phyloP scores from a whole-genome alignment of 2,797 vertebrate species.

The Calcarius lapponicus region DNA sequence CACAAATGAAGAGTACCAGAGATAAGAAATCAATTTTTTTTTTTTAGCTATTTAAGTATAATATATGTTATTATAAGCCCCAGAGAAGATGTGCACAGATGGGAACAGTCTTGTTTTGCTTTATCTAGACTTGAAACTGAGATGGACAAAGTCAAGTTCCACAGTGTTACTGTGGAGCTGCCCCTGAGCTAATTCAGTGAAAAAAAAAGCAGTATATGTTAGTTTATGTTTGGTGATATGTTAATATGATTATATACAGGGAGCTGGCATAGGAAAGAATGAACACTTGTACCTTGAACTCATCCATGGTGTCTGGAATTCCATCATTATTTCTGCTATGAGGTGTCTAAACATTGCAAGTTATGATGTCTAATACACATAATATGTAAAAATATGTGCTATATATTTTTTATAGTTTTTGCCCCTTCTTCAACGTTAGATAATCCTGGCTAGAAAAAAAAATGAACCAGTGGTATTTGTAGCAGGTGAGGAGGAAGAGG shows the following conservation, averaged over 20 bases:
- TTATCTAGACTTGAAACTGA: not conserved
- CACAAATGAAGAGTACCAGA: not conserved
- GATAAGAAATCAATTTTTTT: not conserved
- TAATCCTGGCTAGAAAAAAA: not conserved
- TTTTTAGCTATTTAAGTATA: not conserved
- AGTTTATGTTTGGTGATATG: not conserved
- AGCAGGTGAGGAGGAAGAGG: not conserved
- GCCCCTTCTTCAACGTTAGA: not conserved
- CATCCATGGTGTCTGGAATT: not conserved
- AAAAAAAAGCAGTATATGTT: not conserved
- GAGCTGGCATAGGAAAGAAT: not conserved
- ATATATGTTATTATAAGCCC: not conserved
- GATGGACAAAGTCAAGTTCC: not conserved
- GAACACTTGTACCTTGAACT: not conserved
- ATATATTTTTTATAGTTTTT: not conserved
- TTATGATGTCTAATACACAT: not conserved
- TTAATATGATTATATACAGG: not conserved
- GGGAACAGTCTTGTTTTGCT: not conserved
- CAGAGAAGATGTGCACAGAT: not conserved
- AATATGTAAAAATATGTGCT: not conserved
- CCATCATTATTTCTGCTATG: not conserved
- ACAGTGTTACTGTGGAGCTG: not conserved
- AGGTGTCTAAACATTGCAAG: not conserved
- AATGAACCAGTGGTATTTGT: not conserved
- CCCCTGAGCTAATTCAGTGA: not conserved